These are phyloP conservation scores for Nycticorax nycticorax DNA, from an alignment of 2,113 vertebrate genomes.

Conservation along the genomic window DNA sequence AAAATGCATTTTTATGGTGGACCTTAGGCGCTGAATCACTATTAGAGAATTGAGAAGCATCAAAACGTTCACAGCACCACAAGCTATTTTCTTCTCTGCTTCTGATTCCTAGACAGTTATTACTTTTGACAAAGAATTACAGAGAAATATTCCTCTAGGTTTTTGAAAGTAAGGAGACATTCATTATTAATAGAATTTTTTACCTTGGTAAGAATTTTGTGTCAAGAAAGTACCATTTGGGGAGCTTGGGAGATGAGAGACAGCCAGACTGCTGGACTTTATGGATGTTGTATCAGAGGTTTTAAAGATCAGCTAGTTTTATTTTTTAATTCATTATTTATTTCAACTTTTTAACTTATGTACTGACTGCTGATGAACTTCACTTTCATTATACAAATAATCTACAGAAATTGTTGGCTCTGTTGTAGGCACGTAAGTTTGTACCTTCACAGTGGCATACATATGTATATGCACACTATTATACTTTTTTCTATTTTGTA, in stretches of 20 bases:
- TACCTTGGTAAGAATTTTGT: background rate
- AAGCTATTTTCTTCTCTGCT: constrained; percentile 34
- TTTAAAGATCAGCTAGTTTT: background rate
- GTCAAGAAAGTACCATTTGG: background rate
- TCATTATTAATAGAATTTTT: constrained; percentile 54
- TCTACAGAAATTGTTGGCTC: background rate
- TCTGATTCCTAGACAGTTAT: constrained; percentile 52
- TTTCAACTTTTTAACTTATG: background rate
- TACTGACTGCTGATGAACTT: background rate
- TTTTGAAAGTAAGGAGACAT: constrained; percentile 36
- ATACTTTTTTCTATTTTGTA: background rate
- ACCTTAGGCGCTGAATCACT: constrained; percentile 39
- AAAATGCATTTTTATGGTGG: constrained; percentile 21
- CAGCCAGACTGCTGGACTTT: background rate
- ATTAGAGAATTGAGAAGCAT: constrained; percentile 57
- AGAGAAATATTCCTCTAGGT: constrained; percentile 48
- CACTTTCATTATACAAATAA: background rate
- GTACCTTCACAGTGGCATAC: background rate
- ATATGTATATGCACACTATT: background rate
- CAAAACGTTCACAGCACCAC: constrained; percentile 33
- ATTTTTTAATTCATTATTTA: background rate
- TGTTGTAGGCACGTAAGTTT: background rate
- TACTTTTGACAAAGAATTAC: constrained; percentile 62
- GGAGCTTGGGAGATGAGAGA: background rate
- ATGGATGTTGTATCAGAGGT: background rate